These are phyloP conservation scores for Leptinotarsa rubiginosa DNA, from an alignment of 2,888 invertebrate genomes.

Conservation along the genomic window DNA sequence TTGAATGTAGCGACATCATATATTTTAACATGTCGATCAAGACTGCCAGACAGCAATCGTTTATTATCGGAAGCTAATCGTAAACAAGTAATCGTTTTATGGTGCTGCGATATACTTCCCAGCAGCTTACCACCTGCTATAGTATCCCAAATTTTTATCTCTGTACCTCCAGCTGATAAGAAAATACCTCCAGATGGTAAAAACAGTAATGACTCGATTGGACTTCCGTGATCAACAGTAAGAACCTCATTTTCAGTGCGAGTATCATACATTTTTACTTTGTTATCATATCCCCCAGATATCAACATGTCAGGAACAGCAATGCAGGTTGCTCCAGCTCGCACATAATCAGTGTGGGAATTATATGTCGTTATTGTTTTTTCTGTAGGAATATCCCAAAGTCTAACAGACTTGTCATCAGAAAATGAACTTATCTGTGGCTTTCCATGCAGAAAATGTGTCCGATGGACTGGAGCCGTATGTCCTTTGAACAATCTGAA, in stretches of 20 bases:
- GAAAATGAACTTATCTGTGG: constrained; percentile 87
- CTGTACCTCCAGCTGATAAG: constrained; percentile 83
- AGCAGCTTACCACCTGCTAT: constrained; percentile 88
- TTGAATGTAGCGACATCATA: constrained; percentile 90
- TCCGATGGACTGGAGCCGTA: constrained; percentile 82
- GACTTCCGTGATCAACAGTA: constrained; percentile 86
- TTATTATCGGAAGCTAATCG: constrained; percentile 84
- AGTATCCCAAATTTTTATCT: constrained; percentile 94
- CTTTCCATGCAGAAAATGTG: constrained; percentile 83
- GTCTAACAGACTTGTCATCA: constrained; percentile 86
- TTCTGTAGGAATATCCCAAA: constrained; percentile 95
- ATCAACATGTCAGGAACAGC: constrained; percentile 80
- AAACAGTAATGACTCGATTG: constrained; percentile 89
- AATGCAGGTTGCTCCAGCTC: constrained; percentile 85
- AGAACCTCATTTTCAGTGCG: constrained; percentile 78
- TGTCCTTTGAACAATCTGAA: constrained; percentile 86
- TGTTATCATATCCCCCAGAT: constrained; percentile 91
- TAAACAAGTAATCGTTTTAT: constrained; percentile 93
- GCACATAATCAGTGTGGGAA: constrained; percentile 83
- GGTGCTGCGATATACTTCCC: constrained; percentile 89
- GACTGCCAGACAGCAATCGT: constrained; percentile 87
- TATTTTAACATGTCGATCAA: constrained; percentile 94
- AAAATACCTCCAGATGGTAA: constrained; percentile 91
- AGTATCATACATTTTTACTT: constrained; percentile 88
- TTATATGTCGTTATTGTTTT: constrained; percentile 74